phyloP scores from a whole-genome alignment of 2,113 vertebrate species.

The Spheniscus mendiculus region DNA sequence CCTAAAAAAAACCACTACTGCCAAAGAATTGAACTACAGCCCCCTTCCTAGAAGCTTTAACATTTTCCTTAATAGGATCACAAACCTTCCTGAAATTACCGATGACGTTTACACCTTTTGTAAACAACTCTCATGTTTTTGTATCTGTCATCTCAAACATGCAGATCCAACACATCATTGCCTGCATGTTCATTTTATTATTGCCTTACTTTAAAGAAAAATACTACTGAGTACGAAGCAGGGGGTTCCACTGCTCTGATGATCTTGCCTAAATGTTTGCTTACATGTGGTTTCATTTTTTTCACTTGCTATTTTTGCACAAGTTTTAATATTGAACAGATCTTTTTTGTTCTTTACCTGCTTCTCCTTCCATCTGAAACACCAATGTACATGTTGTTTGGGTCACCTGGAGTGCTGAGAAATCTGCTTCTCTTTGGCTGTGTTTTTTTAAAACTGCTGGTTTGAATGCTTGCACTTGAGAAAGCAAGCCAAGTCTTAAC shows the following conservation, averaged over 20 bases:
- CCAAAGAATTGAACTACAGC: slow-evolving; percentile 91
- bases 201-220: slow-evolving; percentile 86
- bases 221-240: slow-evolving; percentile 82
- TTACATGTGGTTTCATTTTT: slow-evolving; percentile 73
- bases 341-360: not conserved
- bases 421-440: slow-evolving; percentile 28
- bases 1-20: slow-evolving; percentile 91
- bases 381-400: slow-evolving; percentile 50
- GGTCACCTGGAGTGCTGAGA: slow-evolving; percentile 66
- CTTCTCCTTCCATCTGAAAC: slow-evolving; percentile 43
- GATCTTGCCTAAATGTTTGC: slow-evolving; percentile 69
- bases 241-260: slow-evolving; percentile 69
- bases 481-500: slow-evolving; percentile 53
- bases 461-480: slow-evolving; percentile 30
- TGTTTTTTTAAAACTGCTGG: not conserved
- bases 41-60: slow-evolving; percentile 76
- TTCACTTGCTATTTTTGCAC: slow-evolving; percentile 65
- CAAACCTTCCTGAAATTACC: slow-evolving; percentile 56
- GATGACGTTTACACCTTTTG: slow-evolving; percentile 68
- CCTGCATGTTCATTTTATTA: slow-evolving; percentile 78
- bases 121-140: slow-evolving; percentile 61
- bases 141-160: slow-evolving; percentile 74
- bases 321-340: slow-evolving; percentile 58
- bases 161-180: slow-evolving; percentile 77
- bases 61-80: slow-evolving; percentile 68